Evolutionary conservation across 2,888 invertebrate genomes (phyloP), one percentile per base, ranked within the genome.

Genomic region (Smittia aterrima): DNA sequence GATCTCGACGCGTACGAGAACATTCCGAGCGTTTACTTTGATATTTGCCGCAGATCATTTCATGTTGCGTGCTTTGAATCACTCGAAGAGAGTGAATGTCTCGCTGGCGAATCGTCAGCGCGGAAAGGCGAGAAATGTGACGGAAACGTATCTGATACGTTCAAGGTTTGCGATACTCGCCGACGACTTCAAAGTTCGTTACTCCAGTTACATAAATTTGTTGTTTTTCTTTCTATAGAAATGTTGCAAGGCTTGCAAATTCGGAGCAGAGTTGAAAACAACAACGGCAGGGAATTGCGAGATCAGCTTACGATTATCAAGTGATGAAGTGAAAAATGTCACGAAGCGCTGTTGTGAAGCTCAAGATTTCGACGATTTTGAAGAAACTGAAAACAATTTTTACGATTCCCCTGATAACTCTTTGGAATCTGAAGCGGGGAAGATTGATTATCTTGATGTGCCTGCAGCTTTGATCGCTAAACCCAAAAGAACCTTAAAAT

Each of bases 191-290:
- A 32, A 32, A 32, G 32, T 32, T 32, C 32, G 32, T 32, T 32
- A 32, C 32, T 32, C 32, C 32, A 32, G 32, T 32, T 32, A 32
- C 32, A 32, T 32, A 32, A 3, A 32, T 32, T n/a, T n/a, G n/a
- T n/a, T n/a, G 32, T 6, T 32, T 32, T 32, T 32, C 4, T 32
- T 32, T 32, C 32, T 32, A n/a, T n/a, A 47, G 47, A 47, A 47
- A 47, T 47, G 47, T 47, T 47, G 47, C 47, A 47, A 47, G n/a
- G 47, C 47, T 47, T 47, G 47, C 47, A 47, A 47, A 47, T 47
- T 47, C 3, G 47, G 47, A 6, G 11, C 16, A 13, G 16, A 47
- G 3, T n/a, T n/a, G n/a, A 47, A 47, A 16, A 13, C 11, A 47
- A 11, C 2, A 47, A 47, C 11, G 9, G 9, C 9, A n/a, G n/a